A percentile compares a stretch with the other conserved stretches of the same genome.
phyloP scores from a whole-genome alignment of 2,113 vertebrate genomes.

The Cardinalis cardinalis region DNA sequence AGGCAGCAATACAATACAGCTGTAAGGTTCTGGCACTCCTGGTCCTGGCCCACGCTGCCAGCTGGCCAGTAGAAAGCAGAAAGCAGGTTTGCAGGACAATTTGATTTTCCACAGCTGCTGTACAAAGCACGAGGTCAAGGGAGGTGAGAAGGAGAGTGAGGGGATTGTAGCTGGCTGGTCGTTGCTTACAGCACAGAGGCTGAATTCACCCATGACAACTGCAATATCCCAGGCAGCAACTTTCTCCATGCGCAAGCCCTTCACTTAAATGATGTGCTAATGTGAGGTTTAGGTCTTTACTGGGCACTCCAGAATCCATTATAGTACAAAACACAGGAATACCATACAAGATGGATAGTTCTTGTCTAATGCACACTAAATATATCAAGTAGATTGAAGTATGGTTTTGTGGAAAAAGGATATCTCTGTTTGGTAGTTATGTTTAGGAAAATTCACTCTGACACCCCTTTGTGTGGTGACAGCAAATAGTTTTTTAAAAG shows the following conservation, averaged over 20 bases:
- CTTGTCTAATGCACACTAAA: background rate
- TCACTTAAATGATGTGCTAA: background rate
- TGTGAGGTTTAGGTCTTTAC: background rate
- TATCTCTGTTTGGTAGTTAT: background rate
- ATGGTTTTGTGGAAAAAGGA: background rate
- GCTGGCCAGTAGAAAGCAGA: constrained; percentile 59
- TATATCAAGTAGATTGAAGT: background rate
- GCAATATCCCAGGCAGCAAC: background rate
- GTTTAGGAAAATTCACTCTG: background rate
- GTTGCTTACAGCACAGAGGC: background rate
- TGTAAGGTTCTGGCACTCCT: constrained; percentile 58
- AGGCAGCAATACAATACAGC: constrained; percentile 48
- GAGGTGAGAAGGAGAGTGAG: background rate
- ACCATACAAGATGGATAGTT: background rate
- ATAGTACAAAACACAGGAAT: background rate
- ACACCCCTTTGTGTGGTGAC: background rate
- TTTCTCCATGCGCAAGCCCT: background rate
- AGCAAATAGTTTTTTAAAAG: background rate
- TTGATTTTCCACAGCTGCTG: constrained; percentile 67
- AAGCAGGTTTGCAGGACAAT: constrained; percentile 31
- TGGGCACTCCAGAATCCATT: background rate
- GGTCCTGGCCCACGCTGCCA: constrained; percentile 33
- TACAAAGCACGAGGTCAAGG: constrained; percentile 14
- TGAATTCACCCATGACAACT: background rate
- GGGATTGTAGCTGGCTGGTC: background rate